Evolutionary conservation across 2,797 vertebrate species (phyloP), one percentile per base, ranked within the genome.

Genomic region (Dendrocincla fuliginosa): DNA sequence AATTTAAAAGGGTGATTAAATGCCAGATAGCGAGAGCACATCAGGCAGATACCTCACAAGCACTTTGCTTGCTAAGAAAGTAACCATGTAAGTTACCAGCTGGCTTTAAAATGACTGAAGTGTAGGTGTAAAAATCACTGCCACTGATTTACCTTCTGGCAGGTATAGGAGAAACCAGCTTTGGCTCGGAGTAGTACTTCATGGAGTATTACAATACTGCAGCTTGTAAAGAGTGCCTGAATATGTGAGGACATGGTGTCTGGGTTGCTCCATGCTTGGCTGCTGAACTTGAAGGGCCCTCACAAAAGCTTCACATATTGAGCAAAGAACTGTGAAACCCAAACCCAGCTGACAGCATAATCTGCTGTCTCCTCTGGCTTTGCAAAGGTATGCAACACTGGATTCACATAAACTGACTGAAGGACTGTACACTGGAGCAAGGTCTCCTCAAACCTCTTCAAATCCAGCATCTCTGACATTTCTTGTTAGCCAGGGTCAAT

Each of bases 131-230:
- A 91, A 94, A 95, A 91, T 70, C 7, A 13, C 86, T 94, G 12
- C 53, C 76, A 46, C 35, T 86, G 56, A 86, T 91, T 95, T 92
- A 94, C 89, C 89, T 75, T 89, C 59, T 94, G 83, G 37, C 87
- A 94, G 65, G 76, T 96, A 84, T 39, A 84, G 91, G 73, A 95
- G 91, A 69, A 93, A 60, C 53, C 71, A 70, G n/a, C 65, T 92
- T 93, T 76, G 71, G 69, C 87, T 90, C 20, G 4, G 44, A 44
- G 11, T 39, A 67, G 67, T 84, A 52, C 44, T 32, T 59, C 13
- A 10, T 23, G 27, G 16, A 37, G n/a, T 53, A 53, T 56, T 84
- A 35, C 78, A 83, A 11, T 56, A 30, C 46, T 77, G 56, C 4
- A 25, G 49, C 37, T 78, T 75, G 28, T 78, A 7, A 86, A 65